These are phyloP conservation scores for Rhinichthys osculus DNA, from an alignment of 2,797 vertebrate genomes.

Conservation along the genomic window DNA sequence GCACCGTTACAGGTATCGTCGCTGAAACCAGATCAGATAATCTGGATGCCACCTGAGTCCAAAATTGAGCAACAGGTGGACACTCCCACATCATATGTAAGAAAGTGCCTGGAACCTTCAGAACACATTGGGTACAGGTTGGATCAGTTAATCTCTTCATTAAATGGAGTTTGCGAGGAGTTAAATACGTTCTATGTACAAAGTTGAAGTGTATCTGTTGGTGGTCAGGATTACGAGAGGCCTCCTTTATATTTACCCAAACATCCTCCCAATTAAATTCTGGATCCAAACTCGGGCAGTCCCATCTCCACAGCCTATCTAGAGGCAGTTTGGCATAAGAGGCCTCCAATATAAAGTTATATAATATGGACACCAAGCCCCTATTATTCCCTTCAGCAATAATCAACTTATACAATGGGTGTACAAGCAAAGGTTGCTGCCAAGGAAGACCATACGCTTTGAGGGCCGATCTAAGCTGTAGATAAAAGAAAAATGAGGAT, in stretches of 20 bases:
- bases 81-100: background rate
- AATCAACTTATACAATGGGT: background rate
- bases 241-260: background rate
- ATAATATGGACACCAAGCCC: background rate
- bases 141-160: background rate
- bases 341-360: background rate
- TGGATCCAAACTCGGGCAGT: too few species aligned
- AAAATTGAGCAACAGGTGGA: background rate
- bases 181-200: background rate
- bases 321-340: too few species aligned
- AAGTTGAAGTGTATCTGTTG: background rate
- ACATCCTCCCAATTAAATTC: too few species aligned
- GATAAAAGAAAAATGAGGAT: conserved; percentile 25
- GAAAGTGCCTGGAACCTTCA: background rate
- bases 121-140: too few species aligned
- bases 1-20: background rate
- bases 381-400: background rate
- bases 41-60: background rate
- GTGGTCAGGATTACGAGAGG: background rate
- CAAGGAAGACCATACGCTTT: conserved; percentile 25
- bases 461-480: conserved; percentile 18
- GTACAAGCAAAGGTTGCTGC: background rate
- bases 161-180: background rate
- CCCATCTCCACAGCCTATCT: too few species aligned
- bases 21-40: background rate